Evolutionary conservation across 2,113 vertebrate genomes (phyloP).

Genomic region (Oryzias javanicus): DNA sequence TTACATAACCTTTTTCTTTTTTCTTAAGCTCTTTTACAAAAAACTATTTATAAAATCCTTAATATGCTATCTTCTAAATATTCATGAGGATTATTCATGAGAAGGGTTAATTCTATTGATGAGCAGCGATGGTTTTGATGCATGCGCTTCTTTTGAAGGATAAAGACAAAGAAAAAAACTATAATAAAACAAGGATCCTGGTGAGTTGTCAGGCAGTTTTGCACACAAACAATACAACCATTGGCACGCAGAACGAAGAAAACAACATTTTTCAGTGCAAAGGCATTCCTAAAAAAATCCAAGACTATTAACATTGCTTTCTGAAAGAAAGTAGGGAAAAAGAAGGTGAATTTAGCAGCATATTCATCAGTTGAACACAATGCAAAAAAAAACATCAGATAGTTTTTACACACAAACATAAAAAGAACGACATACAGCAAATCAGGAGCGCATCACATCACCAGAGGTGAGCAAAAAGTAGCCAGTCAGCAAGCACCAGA

Average conservation of each 20-base stretch:
- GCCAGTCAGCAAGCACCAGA: slow-evolving; percentile 81
- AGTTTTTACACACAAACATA: slow-evolving; percentile 14
- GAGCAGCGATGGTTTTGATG: slow-evolving; percentile 63
- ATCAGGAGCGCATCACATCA: slow-evolving; percentile 73
- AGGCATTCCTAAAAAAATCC: slow-evolving; percentile 76
- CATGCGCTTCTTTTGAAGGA: slow-evolving; percentile 70
- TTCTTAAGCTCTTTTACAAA: no score
- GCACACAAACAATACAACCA: slow-evolving; percentile 63
- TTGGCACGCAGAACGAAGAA: slow-evolving; percentile 63
- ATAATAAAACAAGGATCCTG: slow-evolving; percentile 42
- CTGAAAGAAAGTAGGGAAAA: slow-evolving; percentile 52
- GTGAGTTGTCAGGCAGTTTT: slow-evolving; percentile 69
- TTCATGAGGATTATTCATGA: slow-evolving; percentile 42
- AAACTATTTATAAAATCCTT: no score
- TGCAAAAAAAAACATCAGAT: slow-evolving; percentile 50
- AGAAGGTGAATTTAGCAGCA: slow-evolving; percentile 74
- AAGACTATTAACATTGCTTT: slow-evolving; percentile 63
- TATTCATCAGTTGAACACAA: slow-evolving; percentile 71
- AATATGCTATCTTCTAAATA: no score
- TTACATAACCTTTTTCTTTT: no score
- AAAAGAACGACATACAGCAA: slow-evolving; percentile 78
- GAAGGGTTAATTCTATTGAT: slow-evolving; percentile 66
- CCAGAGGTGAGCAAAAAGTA: slow-evolving; percentile 74
- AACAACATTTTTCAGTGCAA: slow-evolving; percentile 58
- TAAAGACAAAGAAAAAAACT: slow-evolving; percentile 56